phyloP scores from a whole-genome alignment of 1,140 invertebrate genomes.

The Stegodyphus dumicola region DNA sequence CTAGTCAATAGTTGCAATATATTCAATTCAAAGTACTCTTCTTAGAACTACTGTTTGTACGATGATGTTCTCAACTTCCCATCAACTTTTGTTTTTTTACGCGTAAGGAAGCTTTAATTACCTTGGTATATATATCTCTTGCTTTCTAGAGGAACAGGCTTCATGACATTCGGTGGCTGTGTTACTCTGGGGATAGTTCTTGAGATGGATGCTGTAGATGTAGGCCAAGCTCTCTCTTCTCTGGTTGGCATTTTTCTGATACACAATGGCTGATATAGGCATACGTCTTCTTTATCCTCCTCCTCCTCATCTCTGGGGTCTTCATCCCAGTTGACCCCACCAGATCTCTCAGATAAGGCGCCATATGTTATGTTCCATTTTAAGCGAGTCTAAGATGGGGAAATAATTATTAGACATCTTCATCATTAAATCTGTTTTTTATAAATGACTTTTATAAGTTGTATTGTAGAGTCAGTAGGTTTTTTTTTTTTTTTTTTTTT shows the following conservation, averaged over 20 bases:
- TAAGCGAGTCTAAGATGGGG: neutral
- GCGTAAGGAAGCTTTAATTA: neutral
- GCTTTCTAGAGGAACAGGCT: conserved; percentile 2
- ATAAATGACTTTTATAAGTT: too few relatives aligned
- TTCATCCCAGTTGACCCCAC: conserved; percentile 31
- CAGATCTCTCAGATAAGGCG: neutral
- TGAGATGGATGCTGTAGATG: neutral
- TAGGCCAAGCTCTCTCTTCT: conserved; percentile 23
- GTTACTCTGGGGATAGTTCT: conserved; percentile 17
- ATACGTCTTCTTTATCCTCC: neutral
- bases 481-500: too few relatives aligned
- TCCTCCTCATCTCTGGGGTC: conserved; percentile 3
- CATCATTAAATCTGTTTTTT: too few relatives aligned
- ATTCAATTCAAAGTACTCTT: too few relatives aligned
- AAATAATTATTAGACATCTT: too few relatives aligned
- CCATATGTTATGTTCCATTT: conserved; percentile 36
- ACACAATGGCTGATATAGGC: neutral
- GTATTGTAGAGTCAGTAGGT: too few relatives aligned
- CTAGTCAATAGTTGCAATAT: too few relatives aligned
- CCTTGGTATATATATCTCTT: conserved; percentile 22
- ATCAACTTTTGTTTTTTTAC: too few relatives aligned
- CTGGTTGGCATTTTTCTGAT: neutral
- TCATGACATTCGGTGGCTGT: conserved; percentile 27
- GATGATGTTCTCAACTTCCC: too few relatives aligned
- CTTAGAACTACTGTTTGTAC: too few relatives aligned